phyloP scores from a whole-genome alignment of 2,888 invertebrate species.

The Agrotis puta region DNA sequence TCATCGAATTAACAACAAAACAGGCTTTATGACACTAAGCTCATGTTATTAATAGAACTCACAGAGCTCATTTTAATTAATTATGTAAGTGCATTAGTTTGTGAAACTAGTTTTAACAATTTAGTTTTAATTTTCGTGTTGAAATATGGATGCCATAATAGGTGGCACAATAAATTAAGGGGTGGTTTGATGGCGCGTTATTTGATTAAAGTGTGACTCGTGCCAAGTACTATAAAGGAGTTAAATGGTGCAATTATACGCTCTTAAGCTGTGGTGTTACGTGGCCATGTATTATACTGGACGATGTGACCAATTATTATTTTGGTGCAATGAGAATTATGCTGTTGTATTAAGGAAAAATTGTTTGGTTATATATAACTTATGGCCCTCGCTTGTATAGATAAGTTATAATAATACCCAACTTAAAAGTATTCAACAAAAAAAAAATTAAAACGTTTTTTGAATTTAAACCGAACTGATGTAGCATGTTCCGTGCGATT shows the following conservation, averaged over 20 bases:
- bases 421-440: no score
- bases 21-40: slow-evolving; percentile 40
- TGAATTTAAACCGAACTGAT: no score
- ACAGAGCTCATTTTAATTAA: slow-evolving; percentile 52
- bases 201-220: slow-evolving; percentile 62
- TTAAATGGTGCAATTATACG: slow-evolving; percentile 64
- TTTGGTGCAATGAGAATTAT: slow-evolving; percentile 2
- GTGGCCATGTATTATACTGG: slow-evolving; percentile 34
- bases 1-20: slow-evolving; percentile 35
- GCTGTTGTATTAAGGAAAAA: background rate
- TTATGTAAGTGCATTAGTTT: slow-evolving; percentile 43
- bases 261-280: slow-evolving; percentile 45
- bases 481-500: no score
- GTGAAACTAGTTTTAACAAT: slow-evolving; percentile 53
- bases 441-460: no score
- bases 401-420: no score
- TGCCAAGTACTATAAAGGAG: slow-evolving; percentile 57
- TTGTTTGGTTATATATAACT: background rate
- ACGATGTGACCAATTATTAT: background rate
- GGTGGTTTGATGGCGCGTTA: slow-evolving; percentile 43
- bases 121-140: slow-evolving; percentile 42
- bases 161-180: slow-evolving; percentile 42
- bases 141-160: slow-evolving; percentile 46
- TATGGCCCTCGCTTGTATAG: background rate
- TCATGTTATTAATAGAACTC: slow-evolving; percentile 42